Evolutionary conservation across 2,113 vertebrate genomes (phyloP).

Genomic region (Hippocampus barbouri): DNA sequence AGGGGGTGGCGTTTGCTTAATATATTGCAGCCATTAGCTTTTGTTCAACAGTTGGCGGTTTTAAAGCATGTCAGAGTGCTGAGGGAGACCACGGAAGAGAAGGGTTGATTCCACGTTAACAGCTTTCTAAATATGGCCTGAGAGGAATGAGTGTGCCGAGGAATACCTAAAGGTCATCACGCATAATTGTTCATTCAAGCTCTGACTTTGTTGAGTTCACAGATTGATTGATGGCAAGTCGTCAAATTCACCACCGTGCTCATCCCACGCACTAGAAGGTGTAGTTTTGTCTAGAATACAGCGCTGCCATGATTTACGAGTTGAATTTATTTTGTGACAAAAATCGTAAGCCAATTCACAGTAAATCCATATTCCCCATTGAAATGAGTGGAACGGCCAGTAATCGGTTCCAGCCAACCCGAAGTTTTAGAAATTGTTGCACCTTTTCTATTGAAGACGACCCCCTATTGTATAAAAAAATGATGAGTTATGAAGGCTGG

Average conservation of each 20-base stretch:
- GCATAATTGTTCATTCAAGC: background rate
- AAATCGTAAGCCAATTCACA: too few relatives aligned
- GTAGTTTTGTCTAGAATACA: too few relatives aligned
- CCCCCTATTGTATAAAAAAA: too few relatives aligned
- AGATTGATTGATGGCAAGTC: background rate
- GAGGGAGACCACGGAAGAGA: slow-evolving; percentile 62
- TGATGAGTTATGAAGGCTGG: too few relatives aligned
- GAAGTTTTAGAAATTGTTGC: too few relatives aligned
- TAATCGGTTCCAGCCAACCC: too few relatives aligned
- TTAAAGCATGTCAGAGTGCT: slow-evolving; percentile 80
- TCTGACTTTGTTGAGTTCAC: background rate
- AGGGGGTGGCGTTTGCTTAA: slow-evolving; percentile 59
- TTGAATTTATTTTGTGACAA: too few relatives aligned
- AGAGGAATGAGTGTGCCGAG: slow-evolving; percentile 22
- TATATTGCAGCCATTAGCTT: slow-evolving; percentile 86
- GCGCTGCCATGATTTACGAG: too few relatives aligned
- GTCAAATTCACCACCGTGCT: background rate
- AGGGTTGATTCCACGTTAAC: slow-evolving; percentile 82
- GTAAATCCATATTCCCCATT: too few relatives aligned
- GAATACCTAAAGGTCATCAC: background rate
- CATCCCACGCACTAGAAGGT: too few relatives aligned
- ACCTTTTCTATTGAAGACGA: too few relatives aligned
- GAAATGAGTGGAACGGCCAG: too few relatives aligned
- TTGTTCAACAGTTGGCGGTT: slow-evolving; percentile 85
- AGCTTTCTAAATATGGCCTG: slow-evolving; percentile 84